Percentiles rank a stretch among this genome's conserved stretches.
Conservation (phyloP, 2,797 vertebrate genomes). For the Malurus splendens region DNA sequence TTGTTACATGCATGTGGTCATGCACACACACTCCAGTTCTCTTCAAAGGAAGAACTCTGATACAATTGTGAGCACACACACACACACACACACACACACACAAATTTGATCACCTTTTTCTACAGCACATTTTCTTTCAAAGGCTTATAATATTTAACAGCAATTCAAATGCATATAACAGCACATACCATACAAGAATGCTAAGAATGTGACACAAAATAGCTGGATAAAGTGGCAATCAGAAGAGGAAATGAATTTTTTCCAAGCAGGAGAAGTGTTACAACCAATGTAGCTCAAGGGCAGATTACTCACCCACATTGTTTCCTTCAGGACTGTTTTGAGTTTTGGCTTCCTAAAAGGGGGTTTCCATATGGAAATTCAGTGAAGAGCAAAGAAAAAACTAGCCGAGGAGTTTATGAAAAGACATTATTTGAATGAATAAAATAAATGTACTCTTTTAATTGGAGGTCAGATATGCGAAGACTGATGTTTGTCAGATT, state of each 20-base stretch:
- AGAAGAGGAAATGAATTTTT: conserved; percentile 69
- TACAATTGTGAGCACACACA: background rate
- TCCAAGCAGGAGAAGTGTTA: conserved; percentile 62
- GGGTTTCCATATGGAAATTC: conserved; percentile 62
- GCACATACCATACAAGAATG: background rate
- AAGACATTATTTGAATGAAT: background rate
- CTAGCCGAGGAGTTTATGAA: background rate
- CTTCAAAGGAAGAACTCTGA: conserved; percentile 23
- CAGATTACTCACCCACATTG: conserved; percentile 65
- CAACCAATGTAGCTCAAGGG: conserved; percentile 61
- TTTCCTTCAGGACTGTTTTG: conserved; percentile 65
- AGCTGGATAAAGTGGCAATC: conserved; percentile 62
- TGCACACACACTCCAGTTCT: background rate
- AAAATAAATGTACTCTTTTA: background rate
- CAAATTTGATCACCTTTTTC: background rate
- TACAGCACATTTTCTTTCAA: background rate
- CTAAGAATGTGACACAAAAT: conserved; percentile 48
- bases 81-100: background rate
- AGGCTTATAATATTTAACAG: background rate
- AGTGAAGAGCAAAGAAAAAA: background rate
- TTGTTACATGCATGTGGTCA: conserved; percentile 34
- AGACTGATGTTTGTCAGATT: background rate
- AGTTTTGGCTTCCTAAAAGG: conserved; percentile 55
- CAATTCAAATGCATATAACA: background rate
- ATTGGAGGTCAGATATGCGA: background rate